A percentile compares a stretch with the other conserved stretches of the same genome.
phyloP scores from a whole-genome alignment of 2,888 invertebrate genomes.

The Luffia ferchaultella region DNA sequence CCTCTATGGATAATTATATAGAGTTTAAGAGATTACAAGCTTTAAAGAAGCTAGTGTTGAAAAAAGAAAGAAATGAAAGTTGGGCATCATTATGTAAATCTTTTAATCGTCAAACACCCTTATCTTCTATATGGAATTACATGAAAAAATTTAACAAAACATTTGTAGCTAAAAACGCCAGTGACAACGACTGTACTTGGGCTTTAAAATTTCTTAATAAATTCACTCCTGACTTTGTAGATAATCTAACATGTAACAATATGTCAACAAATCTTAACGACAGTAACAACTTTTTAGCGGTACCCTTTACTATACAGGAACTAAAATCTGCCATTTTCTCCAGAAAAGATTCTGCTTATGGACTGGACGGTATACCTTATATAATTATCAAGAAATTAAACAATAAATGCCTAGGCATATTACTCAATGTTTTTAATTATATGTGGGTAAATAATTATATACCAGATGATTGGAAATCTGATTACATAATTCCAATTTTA shows the following conservation, averaged over 20 bases:
- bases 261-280: not conserved
- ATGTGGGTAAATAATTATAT: constrained; percentile 9
- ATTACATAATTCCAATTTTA: constrained; percentile 14
- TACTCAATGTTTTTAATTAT: constrained; percentile 11
- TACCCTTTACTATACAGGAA: constrained; percentile 3
- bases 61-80: not conserved
- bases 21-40: not conserved
- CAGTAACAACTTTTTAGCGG: not conserved
- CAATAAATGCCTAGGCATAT: constrained; percentile 4
- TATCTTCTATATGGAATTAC: not conserved
- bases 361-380: constrained; percentile 12
- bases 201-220: not conserved
- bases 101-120: not conserved
- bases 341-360: too few relatives aligned
- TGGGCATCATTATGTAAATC: not conserved
- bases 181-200: not conserved
- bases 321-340: constrained; percentile 7
- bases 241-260: not conserved
- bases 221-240: not conserved
- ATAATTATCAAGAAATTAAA: constrained; percentile 11
- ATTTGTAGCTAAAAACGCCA: not conserved
- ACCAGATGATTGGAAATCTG: constrained; percentile 13
- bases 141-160: not conserved
- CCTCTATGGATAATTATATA: not conserved
- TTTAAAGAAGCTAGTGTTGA: not conserved